A percentile compares a stretch with the other conserved stretches of the same genome.
phyloP scores from a whole-genome alignment of 2,797 vertebrate genomes.

The Heterohyrax brucei region DNA sequence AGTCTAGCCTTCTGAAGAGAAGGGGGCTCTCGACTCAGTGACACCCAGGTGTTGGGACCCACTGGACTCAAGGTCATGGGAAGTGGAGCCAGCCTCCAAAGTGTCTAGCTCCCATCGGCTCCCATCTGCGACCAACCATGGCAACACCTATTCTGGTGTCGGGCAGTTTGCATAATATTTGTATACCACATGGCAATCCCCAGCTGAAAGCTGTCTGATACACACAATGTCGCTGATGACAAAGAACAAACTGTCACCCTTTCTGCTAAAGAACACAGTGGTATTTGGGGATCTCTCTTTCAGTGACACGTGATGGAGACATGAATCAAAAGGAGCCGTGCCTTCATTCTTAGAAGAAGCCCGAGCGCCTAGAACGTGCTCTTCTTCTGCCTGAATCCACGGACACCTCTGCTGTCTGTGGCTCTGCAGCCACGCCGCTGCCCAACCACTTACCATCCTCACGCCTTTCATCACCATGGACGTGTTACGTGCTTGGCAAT shows the following conservation, averaged over 20 bases:
- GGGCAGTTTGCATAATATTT: constrained; percentile 61
- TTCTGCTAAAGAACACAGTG: constrained; percentile 68
- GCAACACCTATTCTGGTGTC: neutral
- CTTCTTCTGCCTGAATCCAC: constrained; percentile 65
- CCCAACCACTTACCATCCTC: constrained; percentile 72
- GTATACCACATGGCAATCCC: constrained; percentile 39
- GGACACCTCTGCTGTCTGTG: constrained; percentile 72
- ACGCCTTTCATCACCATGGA: constrained; percentile 74
- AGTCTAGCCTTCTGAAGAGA: constrained; percentile 39
- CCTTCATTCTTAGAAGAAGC: constrained; percentile 76
- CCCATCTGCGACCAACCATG: constrained; percentile 27
- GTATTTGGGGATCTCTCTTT: constrained; percentile 75
- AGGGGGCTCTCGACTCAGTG: neutral
- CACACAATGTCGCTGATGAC: constrained; percentile 52
- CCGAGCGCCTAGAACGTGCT: constrained; percentile 50
- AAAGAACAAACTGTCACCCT: constrained; percentile 70
- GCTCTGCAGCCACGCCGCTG: constrained; percentile 68
- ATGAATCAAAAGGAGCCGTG: constrained; percentile 61
- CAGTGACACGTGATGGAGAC: constrained; percentile 53
- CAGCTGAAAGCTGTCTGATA: constrained; percentile 72
- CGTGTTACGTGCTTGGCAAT: constrained; percentile 61
- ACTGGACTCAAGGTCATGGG: constrained; percentile 45
- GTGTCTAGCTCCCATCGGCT: neutral
- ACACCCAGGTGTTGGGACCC: constrained; percentile 44
- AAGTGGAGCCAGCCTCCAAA: constrained; percentile 52